Conservation (phyloP, 2,797 vertebrate species). For the Ctenosaura bakeri region DNA sequence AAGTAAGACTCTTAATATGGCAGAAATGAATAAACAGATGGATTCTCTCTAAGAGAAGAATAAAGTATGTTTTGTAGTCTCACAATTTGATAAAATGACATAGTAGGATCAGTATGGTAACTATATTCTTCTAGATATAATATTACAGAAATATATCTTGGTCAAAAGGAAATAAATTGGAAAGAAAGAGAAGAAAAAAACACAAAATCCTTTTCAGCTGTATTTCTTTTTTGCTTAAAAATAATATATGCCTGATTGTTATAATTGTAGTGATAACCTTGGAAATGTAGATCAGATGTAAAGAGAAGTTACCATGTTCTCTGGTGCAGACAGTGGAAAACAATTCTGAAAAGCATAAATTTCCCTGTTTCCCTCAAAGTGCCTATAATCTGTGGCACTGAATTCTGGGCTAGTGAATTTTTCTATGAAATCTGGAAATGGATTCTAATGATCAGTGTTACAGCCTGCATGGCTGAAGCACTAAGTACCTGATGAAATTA, state of each 20-base stretch:
- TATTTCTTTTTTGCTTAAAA: background rate
- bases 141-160: background rate
- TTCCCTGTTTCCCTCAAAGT: conserved; percentile 6
- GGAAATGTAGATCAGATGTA: background rate
- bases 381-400: background rate
- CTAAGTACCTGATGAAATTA: background rate
- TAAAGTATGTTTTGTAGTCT: background rate
- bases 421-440: background rate
- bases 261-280: background rate
- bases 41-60: background rate
- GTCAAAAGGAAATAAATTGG: background rate
- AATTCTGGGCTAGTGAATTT: background rate
- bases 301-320: background rate
- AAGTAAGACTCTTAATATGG: background rate
- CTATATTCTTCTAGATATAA: background rate
- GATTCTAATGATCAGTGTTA: background rate
- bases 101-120: background rate
- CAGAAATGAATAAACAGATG: background rate
- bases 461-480: background rate
- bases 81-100: background rate
- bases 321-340: background rate
- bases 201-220: background rate
- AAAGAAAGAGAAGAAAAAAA: too few relatives aligned
- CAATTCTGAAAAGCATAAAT: background rate
- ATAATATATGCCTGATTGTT: background rate